Evolutionary conservation across 1,140 invertebrate species (phyloP), one percentile per base, ranked within the genome.

Genomic region (Theocolax elegans): DNA sequence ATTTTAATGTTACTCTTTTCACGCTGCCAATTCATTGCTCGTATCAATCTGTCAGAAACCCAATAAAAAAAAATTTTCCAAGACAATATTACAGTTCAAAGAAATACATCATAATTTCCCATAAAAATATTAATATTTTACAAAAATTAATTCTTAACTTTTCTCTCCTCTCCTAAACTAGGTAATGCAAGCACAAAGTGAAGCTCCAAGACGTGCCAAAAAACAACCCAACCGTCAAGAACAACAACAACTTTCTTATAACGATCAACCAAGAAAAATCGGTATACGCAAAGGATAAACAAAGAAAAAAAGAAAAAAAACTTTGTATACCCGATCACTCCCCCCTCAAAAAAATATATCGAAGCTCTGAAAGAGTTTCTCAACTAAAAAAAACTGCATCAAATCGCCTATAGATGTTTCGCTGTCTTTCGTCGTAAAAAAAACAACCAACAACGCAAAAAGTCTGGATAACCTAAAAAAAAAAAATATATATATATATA

Each of bases 401-500:
- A 25, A 25, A 23, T 59, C 42, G 10, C 31, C 38, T 67, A n/a
- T n/a, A 49, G 29, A 67, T 67, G 54, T 67, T 67, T n/a, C 54
- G 29, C 19, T 59, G 44, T 59, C 23, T 56, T 49, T 38, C 23
- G 53, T 67, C 42, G 64, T 49, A 21, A 56, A 21, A 54, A 27
- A 51, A 51, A 3, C 29, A 44, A n/a, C 29, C 3, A 54, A 54
- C 3, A 40, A 56, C 7, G 7, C 23, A 44, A 40, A 42, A 8
- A 67, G 27, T 35, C 4, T 35, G 40, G 21, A n/a, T 51, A 27
- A 68, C 3, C 17, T 8, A 23, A 60, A 71, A 46, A 35, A 46
- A 46, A 63, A 31, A 10, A 54, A 29, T 19, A n/a, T 40, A 46
- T 60, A 65, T 35, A 13, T 40, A 63, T 42, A 44, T 51, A 53